A percentile compares a stretch with the other conserved stretches of the same genome.
phyloP scores from a whole-genome alignment of 2,797 vertebrate genomes.

The Phrynocephalus guinanensis region DNA sequence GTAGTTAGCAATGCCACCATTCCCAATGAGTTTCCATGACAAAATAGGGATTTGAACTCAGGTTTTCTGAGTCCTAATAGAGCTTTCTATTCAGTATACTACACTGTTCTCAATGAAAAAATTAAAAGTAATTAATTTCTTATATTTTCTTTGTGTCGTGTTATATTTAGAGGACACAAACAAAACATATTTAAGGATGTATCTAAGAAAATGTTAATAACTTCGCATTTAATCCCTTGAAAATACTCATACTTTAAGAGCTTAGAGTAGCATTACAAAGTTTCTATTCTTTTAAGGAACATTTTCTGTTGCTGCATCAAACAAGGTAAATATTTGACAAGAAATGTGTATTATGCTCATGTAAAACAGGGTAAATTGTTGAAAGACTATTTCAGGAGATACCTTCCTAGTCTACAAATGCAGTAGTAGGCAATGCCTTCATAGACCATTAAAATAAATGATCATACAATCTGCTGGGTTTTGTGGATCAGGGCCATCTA shows the following conservation, averaged over 20 bases:
- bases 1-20: too few species aligned
- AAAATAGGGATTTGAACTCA: too few species aligned
- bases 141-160: neutral
- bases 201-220: neutral
- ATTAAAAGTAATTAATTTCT: neutral
- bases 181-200: neutral
- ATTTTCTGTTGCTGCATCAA: neutral
- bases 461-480: too few species aligned
- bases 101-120: too few species aligned
- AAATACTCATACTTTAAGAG: slow-evolving; percentile 2
- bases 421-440: too few species aligned
- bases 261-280: neutral
- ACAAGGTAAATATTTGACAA: neutral
- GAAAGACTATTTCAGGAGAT: neutral
- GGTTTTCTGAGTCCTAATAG: too few species aligned
- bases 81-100: too few species aligned
- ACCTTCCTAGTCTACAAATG: neutral
- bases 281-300: neutral
- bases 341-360: neutral
- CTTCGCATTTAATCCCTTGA: neutral
- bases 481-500: too few species aligned
- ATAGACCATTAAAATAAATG: too few species aligned
- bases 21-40: too few species aligned
- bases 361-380: neutral
- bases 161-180: neutral